Base-by-base conservation (phyloP, 2,113 vertebrate species). In the Corynorhinus townsendii region DNA sequence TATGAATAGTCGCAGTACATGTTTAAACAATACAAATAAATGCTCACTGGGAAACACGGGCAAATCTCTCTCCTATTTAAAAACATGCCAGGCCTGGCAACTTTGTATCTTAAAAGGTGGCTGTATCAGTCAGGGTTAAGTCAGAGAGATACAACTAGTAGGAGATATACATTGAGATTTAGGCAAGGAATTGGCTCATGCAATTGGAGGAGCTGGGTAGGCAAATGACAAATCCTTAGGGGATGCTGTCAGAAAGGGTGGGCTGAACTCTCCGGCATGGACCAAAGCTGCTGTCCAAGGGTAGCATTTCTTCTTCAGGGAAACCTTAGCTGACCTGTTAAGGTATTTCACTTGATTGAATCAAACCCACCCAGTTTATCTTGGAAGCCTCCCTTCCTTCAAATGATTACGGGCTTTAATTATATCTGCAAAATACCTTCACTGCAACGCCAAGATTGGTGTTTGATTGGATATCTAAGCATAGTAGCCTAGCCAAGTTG, bases 181-280 rank as follows among this genome's bases (percentile, higher is more conserved):
- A 28, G 26, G 59, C 59, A 62, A 62, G 59, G 59, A 28, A 62
- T 62, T 62, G 59, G 24, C 24, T 62, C 24, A 12, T 28, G 59
- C 59, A 62, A 62, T 28, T 62, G 11, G 5, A 62, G 59, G 59
- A 26, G 59, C 59, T 62, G 59, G 26, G 59, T 62, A 62, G 24
- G 59, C 59, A 62, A 62, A 28, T 26, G 20, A 43, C 66, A 66
- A 30, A 24, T 11, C 56, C 45, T 4, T 54, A 30, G 68, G 66
- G 22, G 4, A 62, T 17, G 15, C 49, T 75, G 3, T 54, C 38
- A 43, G 68, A 19, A 45, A 72, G 62, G 38, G 35, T 10, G 9
- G 14, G 22, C 38, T 28, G 17, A 26, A 19, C n/a, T n/a, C 45
- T 8, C 0, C 0, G 38, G 19, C 2, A 4, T 6, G 38, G 84